phyloP scores from a whole-genome alignment of 2,797 vertebrate genomes.

The Takifugu rubripes region DNA sequence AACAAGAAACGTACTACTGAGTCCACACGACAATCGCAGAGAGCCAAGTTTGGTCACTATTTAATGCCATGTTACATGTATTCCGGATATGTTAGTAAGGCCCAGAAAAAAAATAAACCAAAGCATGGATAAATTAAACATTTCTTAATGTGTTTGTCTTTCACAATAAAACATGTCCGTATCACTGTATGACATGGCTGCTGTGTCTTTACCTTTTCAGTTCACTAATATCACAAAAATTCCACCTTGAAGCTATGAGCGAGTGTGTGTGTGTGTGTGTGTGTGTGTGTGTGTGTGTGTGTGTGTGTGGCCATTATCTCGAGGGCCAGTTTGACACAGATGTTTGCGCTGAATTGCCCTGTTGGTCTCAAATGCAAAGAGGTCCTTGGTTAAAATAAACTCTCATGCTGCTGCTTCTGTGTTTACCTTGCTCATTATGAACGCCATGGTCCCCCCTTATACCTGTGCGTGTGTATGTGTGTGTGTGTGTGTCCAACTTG shows the following conservation, averaged over 20 bases:
- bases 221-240: neutral
- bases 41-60: constrained; percentile 43
- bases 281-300: constrained; percentile 1
- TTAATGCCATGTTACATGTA: constrained; percentile 68
- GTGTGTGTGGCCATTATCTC: constrained; percentile 47
- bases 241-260: neutral
- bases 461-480: constrained; percentile 13
- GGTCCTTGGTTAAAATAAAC: constrained; percentile 62
- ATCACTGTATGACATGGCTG: constrained; percentile 29
- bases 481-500: constrained; percentile 5
- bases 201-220: constrained; percentile 15
- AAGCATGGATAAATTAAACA: constrained; percentile 53
- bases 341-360: constrained; percentile 54
- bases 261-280: constrained; percentile 16
- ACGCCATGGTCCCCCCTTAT: constrained; percentile 11
- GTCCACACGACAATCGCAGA: constrained; percentile 24
- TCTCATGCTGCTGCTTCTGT: constrained; percentile 45
- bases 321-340: constrained; percentile 28
- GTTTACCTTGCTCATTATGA: constrained; percentile 57
- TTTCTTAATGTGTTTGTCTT: constrained; percentile 54
- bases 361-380: constrained; percentile 54
- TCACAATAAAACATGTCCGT: constrained; percentile 61
- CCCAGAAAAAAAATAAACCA: constrained; percentile 7
- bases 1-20: constrained; percentile 95
- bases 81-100: constrained; percentile 4